Conservation (phyloP, 2,113 vertebrate species). For the Tachycineta bicolor region DNA sequence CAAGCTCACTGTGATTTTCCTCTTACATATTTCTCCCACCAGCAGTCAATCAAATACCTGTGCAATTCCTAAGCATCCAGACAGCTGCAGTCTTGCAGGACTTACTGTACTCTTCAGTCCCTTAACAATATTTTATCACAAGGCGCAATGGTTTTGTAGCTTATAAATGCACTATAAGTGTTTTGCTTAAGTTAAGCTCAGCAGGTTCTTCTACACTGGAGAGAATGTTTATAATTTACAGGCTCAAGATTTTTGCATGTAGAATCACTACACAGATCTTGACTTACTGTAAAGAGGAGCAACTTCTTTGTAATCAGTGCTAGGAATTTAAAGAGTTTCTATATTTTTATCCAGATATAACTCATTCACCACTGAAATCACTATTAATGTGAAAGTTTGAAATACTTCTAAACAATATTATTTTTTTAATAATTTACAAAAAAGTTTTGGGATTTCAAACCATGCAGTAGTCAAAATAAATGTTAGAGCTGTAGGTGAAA, state of each 20-base stretch:
- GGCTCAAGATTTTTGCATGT: not conserved
- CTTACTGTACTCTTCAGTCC: not conserved
- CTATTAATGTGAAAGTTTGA: not conserved
- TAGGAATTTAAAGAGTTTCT: not conserved
- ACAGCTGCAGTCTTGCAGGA: not conserved
- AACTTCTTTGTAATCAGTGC: not conserved
- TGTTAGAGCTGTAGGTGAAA: not conserved
- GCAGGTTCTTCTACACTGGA: not conserved
- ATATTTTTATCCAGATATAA: not conserved
- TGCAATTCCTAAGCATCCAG: not conserved
- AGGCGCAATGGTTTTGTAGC: not conserved
- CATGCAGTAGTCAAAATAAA: not conserved
- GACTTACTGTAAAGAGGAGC: not conserved
- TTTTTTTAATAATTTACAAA: not conserved
- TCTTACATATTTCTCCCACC: rapidly evolving
- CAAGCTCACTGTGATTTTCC: not conserved
- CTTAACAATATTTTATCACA: not conserved
- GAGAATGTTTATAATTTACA: not conserved
- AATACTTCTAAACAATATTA: not conserved
- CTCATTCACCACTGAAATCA: not conserved
- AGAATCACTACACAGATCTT: not conserved
- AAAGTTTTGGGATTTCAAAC: not conserved
- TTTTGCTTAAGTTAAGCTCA: not conserved
- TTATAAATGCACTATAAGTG: not conserved
- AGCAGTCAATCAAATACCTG: not conserved